Percentiles rank a stretch among this genome's conserved stretches.
These are phyloP conservation scores for Drosophila paulistorum DNA, from an alignment of 1,140 invertebrate species.

Conservation along the genomic window DNA sequence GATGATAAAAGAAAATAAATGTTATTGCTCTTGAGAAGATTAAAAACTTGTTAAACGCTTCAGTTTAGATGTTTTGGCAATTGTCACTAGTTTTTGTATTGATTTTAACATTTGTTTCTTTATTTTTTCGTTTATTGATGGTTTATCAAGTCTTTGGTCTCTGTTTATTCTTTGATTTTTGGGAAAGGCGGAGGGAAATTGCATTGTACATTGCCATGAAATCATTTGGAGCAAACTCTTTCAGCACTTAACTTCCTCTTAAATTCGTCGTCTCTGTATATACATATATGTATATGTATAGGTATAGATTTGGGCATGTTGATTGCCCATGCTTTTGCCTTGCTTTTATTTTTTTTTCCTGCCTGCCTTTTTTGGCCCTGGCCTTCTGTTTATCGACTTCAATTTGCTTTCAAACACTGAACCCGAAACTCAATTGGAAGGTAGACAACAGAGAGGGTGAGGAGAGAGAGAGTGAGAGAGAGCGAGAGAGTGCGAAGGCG, in stretches of 20 bases:
- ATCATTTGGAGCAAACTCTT: constrained; percentile 17
- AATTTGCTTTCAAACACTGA: constrained; percentile 66
- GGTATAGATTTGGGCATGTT: constrained; percentile 31
- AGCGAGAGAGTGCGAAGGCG: neutral
- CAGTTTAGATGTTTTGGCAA: no score
- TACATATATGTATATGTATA: neutral
- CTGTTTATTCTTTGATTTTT: neutral
- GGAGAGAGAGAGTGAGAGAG: neutral
- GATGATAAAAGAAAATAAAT: no score
- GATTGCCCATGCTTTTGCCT: constrained; percentile 41
- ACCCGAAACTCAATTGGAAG: constrained; percentile 63
- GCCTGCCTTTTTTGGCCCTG: constrained; percentile 6
- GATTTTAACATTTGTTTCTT: no score
- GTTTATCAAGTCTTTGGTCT: neutral
- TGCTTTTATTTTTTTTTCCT: neutral
- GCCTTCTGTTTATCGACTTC: constrained; percentile 72
- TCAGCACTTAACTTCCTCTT: constrained; percentile 15
- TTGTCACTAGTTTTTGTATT: no score
- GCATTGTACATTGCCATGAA: neutral
- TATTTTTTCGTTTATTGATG: neutral
- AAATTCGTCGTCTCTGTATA: constrained; percentile 18
- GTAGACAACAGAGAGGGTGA: constrained; percentile 19
- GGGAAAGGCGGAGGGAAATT: neutral
- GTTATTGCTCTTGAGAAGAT: no score
- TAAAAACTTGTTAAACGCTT: no score